Evolutionary conservation across 2,888 invertebrate species (phyloP).

Genomic region (Keiferia lycopersicella): DNA sequence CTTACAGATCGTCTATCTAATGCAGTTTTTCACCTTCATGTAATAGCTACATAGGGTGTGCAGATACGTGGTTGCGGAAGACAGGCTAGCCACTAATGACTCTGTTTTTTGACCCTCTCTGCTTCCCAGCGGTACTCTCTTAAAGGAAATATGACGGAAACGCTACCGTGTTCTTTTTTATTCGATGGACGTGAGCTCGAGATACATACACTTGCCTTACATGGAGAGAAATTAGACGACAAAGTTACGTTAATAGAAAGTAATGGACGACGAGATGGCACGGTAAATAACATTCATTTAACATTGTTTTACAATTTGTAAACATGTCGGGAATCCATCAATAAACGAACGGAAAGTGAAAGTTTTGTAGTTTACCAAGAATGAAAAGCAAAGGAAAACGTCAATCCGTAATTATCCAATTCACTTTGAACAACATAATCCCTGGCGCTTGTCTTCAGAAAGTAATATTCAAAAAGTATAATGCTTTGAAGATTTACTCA

Average conservation of each 20-base stretch:
- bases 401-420: constrained; percentile 16
- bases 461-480: constrained; percentile 21
- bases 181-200: constrained; percentile 11
- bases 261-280: neutral
- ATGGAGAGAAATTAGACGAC: constrained; percentile 6
- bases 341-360: constrained; percentile 9
- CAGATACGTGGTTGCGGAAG: constrained; percentile 24
- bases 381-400: constrained; percentile 15
- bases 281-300: constrained; percentile 6
- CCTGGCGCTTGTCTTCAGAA: constrained; percentile 11
- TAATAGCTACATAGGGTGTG: constrained; percentile 3
- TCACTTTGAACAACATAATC: constrained; percentile 20
- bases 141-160: constrained; percentile 27
- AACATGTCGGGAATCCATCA: neutral
- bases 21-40: constrained; percentile 2
- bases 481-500: constrained; percentile 40
- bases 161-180: constrained; percentile 6
- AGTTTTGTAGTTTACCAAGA: neutral
- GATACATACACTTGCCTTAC: constrained; percentile 8
- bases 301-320: neutral
- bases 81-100: constrained; percentile 27
- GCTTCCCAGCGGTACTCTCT: constrained; percentile 21
- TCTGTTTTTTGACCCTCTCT: constrained; percentile 17
- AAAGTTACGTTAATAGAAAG: neutral
- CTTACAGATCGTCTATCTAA: neutral